Conservation (phyloP, 2,113 vertebrate species). For the Clupea harengus region DNA sequence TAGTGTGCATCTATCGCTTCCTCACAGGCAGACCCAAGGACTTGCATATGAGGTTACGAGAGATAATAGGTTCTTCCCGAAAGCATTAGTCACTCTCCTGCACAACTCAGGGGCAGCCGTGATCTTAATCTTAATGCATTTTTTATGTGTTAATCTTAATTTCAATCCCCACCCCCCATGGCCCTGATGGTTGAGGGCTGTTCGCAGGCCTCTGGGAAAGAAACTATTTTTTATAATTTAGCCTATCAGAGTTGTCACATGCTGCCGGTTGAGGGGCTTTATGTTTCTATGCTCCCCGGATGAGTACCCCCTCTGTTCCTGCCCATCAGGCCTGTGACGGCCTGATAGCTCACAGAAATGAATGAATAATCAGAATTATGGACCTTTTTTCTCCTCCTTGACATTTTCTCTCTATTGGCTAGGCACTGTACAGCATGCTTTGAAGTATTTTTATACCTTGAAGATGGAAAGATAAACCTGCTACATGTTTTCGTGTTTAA, state of each 20-base stretch:
- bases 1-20: neutral
- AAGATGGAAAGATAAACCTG: no score
- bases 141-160: conserved; percentile 37
- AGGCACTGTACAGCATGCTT: neutral
- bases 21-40: neutral
- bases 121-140: conserved; percentile 21
- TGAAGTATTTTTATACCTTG: neutral
- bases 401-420: neutral
- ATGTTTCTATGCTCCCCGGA: neutral
- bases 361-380: neutral
- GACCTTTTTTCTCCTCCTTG: neutral
- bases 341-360: neutral
- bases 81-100: conserved; percentile 2
- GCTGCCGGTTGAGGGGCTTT: neutral
- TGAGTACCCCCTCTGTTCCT: neutral
- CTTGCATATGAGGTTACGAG: neutral
- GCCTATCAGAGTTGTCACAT: conserved; percentile 4
- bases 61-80: neutral
- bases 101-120: neutral
- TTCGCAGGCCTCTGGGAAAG: neutral
- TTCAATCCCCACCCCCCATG: neutral
- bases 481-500: no score
- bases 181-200: neutral
- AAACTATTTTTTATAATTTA: conserved; percentile 32
- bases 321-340: neutral